These are phyloP conservation scores for Rotaria magnacalcarata DNA, from an alignment of 2,888 invertebrate genomes.

Conservation along the genomic window DNA sequence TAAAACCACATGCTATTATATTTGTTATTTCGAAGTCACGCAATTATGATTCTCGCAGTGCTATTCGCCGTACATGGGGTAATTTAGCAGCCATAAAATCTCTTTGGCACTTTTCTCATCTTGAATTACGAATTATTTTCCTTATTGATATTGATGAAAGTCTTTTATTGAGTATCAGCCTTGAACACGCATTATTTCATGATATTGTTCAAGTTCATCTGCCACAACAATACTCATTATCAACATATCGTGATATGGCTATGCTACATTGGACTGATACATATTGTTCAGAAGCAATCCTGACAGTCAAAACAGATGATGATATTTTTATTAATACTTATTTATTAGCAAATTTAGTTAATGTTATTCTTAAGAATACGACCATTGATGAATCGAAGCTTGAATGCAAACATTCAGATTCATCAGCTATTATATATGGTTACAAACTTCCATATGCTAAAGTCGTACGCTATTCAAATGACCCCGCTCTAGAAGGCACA, in stretches of 20 bases:
- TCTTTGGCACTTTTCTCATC: not conserved
- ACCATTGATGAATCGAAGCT: not conserved
- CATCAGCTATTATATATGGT: not conserved
- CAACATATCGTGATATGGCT: slow-evolving; percentile 18
- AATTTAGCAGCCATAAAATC: not conserved
- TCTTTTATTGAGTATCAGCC: not conserved
- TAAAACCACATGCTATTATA: slow-evolving; percentile 38
- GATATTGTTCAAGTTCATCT: slow-evolving; percentile 19
- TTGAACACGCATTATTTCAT: not conserved
- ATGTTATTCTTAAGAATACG: not conserved
- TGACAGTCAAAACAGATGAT: not conserved
- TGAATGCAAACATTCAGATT: not conserved
- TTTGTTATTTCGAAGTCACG: slow-evolving; percentile 49
- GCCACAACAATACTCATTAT: not conserved
- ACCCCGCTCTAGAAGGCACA: not conserved
- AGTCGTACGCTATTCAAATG: not conserved
- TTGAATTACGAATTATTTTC: not conserved
- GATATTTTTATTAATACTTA: slow-evolving; percentile 9
- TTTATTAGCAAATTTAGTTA: not conserved
- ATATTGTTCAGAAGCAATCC: not conserved
- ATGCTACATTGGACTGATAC: not conserved
- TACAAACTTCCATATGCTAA: not conserved
- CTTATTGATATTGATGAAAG: slow-evolving; percentile 28
- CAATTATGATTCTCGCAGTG: slow-evolving; percentile 47
- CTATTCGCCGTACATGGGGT: slow-evolving; percentile 50